Conservation (phyloP, 1,140 invertebrate species). For the Zaprionus camerounensis region DNA sequence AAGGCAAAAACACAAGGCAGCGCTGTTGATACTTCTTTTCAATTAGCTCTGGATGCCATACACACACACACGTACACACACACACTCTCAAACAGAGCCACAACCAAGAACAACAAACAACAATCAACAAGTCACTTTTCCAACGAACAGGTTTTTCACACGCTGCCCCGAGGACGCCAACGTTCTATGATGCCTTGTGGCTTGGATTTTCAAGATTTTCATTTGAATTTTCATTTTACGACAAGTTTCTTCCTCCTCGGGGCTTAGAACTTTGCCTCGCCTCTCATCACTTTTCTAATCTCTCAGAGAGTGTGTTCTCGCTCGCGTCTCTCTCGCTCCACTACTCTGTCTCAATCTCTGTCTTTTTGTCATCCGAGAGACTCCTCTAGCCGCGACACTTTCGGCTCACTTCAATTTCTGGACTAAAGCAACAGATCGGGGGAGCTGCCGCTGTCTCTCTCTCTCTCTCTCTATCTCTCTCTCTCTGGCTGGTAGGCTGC, state of each 20-base stretch:
- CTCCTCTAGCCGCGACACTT: conserved; percentile 62
- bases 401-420: conserved; percentile 75
- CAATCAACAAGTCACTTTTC: conserved; percentile 57
- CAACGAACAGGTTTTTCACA: conserved; percentile 77
- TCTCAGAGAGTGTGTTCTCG: background rate
- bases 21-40: conserved; percentile 79
- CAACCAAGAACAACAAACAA: conserved; percentile 56
- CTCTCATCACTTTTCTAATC: conserved; percentile 54
- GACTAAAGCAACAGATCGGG: conserved; percentile 58
- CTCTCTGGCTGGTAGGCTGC: conserved; percentile 14
- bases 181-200: conserved; percentile 22
- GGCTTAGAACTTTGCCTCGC: conserved; percentile 31
- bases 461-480: too few relatives aligned
- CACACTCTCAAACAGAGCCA: conserved; percentile 35
- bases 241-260: conserved; percentile 35
- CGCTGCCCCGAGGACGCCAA: conserved; percentile 53
- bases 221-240: conserved; percentile 70
- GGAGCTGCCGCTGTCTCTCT: background rate
- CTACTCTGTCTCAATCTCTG: conserved; percentile 13
- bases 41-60: conserved; percentile 62
- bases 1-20: conserved; percentile 75
- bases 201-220: conserved; percentile 51
- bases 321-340: background rate
- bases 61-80: conserved; percentile 20
- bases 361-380: conserved; percentile 32